These are phyloP conservation scores for Dioctria linearis DNA, from an alignment of 2,888 invertebrate genomes.

Conservation along the genomic window DNA sequence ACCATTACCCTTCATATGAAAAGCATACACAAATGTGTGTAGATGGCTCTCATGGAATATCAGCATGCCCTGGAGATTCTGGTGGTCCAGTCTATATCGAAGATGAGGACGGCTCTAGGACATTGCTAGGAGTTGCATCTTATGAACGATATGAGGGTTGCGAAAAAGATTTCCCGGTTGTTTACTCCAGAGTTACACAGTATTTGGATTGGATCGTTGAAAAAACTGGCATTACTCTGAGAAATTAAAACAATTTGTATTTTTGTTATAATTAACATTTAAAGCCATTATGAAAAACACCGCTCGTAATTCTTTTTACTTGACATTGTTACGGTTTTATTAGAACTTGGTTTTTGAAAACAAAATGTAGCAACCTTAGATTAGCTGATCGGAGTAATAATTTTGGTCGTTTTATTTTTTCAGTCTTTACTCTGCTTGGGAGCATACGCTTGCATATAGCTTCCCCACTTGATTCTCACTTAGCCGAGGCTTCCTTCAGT, in stretches of 20 bases:
- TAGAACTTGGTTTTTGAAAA: too few relatives aligned
- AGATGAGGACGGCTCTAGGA: slow-evolving; percentile 2
- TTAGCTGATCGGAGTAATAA: too few relatives aligned
- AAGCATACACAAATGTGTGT: slow-evolving; percentile 16
- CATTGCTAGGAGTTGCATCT: slow-evolving; percentile 4
- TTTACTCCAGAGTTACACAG: neutral
- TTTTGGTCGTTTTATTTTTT: too few relatives aligned
- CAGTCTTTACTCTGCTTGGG: too few relatives aligned
- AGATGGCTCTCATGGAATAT: slow-evolving; percentile 10
- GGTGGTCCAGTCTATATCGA: slow-evolving; percentile 22
- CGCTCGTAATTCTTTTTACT: too few relatives aligned
- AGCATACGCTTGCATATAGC: too few relatives aligned
- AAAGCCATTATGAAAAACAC: too few relatives aligned
- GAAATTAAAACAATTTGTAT: neutral
- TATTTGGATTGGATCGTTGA: slow-evolving; percentile 22
- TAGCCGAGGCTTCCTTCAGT: too few relatives aligned
- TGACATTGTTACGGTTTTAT: too few relatives aligned
- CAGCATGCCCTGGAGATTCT: slow-evolving; percentile 11
- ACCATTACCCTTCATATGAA: neutral
- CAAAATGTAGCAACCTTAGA: too few relatives aligned
- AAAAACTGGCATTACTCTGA: slow-evolving; percentile 5
- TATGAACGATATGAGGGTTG: neutral
- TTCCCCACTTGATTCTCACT: too few relatives aligned
- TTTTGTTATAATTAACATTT: neutral
- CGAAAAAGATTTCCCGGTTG: neutral